Conservation (phyloP, 2,113 vertebrate species). For the Planiliza haematocheilus region DNA sequence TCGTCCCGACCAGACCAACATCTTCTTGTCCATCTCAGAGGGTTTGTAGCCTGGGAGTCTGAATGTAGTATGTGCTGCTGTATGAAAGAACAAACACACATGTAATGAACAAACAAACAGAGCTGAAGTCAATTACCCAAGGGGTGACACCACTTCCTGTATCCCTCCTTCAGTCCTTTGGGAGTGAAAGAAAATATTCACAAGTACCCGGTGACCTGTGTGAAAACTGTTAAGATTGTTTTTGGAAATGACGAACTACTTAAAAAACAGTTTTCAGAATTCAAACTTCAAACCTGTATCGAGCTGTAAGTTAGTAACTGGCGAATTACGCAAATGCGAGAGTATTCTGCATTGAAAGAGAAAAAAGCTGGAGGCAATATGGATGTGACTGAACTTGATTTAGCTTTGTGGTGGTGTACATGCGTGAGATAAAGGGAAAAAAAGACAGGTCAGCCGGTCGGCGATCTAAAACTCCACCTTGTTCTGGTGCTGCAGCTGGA, state of each 20-base stretch:
- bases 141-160: slow-evolving; percentile 38
- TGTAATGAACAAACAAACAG: slow-evolving; percentile 14
- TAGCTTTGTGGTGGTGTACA: neutral
- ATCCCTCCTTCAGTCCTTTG: slow-evolving; percentile 8
- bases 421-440: too few relatives aligned
- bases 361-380: neutral
- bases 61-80: slow-evolving; percentile 61
- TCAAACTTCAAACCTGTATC: too few relatives aligned
- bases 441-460: neutral
- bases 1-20: slow-evolving; percentile 90
- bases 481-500: slow-evolving; percentile 37
- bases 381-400: neutral
- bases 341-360: neutral
- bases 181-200: slow-evolving; percentile 29
- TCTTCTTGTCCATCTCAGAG: slow-evolving; percentile 85
- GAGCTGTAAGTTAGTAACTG: neutral
- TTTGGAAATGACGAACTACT: neutral
- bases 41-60: slow-evolving; percentile 87
- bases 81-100: neutral
- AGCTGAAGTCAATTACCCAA: neutral
- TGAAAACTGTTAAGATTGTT: neutral
- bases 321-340: neutral
- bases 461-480: slow-evolving; percentile 43
- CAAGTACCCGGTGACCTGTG: slow-evolving; percentile 8
- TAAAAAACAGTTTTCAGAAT: too few relatives aligned